Conservation (phyloP, 2,113 vertebrate species). For the Ctenodactylus gundi region DNA sequence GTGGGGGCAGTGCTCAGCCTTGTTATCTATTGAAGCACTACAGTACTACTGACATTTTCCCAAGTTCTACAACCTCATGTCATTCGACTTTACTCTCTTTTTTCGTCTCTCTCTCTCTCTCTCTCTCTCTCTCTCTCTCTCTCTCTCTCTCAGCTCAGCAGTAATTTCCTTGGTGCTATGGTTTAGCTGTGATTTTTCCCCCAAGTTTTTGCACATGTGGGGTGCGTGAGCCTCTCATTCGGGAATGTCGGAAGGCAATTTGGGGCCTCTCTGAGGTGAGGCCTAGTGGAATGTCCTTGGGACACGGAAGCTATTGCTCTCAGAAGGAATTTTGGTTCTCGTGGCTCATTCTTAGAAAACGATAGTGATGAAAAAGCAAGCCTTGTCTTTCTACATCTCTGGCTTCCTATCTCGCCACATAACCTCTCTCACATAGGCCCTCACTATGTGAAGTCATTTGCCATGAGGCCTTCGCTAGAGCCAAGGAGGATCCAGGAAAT, state of each 20-base stretch:
- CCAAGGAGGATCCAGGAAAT: neutral
- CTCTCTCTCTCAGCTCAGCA: neutral
- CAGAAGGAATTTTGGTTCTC: neutral
- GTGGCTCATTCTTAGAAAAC: neutral
- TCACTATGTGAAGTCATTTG: neutral
- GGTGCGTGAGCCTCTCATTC: neutral
- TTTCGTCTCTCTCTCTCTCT: neutral
- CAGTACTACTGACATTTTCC: no score
- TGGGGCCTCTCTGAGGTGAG: neutral
- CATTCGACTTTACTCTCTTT: accelerated
- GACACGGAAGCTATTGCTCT: accelerated
- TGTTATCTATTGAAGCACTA: neutral
- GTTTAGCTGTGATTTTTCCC: neutral
- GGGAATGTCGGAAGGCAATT: neutral
- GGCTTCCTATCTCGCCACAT: neutral
- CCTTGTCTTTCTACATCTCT: no score
- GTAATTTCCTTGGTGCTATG: neutral
- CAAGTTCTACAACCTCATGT: neutral
- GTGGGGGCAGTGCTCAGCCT: neutral
- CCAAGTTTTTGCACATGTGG: neutral
- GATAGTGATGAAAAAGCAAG: neutral
- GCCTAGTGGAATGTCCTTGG: neutral
- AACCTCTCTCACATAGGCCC: neutral
- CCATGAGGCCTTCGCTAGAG: neutral
- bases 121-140: neutral